Percentiles rank a stretch among this genome's conserved stretches.
These are phyloP conservation scores for Xestia c-nigrum DNA, from an alignment of 2,888 invertebrate species.

Conservation along the genomic window DNA sequence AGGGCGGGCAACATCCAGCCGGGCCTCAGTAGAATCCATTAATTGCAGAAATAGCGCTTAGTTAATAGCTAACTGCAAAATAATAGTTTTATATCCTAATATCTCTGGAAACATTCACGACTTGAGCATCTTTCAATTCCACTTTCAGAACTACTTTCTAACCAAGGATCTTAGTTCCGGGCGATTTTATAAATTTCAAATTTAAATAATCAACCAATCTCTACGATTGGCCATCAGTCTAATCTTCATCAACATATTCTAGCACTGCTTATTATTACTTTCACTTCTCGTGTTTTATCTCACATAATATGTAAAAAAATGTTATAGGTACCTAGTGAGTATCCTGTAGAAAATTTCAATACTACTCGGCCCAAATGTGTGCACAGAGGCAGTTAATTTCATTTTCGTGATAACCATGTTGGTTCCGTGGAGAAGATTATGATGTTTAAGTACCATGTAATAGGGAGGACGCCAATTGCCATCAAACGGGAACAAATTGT, in stretches of 20 bases:
- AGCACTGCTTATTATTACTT: slow-evolving; percentile 15
- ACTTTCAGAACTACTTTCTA: neutral
- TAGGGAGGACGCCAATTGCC: too few relatives aligned
- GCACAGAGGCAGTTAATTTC: neutral
- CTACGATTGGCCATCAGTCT: neutral
- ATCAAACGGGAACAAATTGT: neutral
- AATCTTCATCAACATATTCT: slow-evolving; percentile 23
- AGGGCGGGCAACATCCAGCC: too few relatives aligned
- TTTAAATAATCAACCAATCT: slow-evolving; percentile 19
- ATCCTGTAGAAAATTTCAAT: neutral
- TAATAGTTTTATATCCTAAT: too few relatives aligned
- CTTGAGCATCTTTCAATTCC: neutral
- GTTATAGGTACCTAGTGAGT: too few relatives aligned
- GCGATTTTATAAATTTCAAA: neutral
- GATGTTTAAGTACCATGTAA: neutral
- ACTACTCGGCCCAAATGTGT: neutral
- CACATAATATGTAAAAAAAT: neutral
- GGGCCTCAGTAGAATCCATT: too few relatives aligned
- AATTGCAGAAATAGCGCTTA: too few relatives aligned
- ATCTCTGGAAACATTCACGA: too few relatives aligned
- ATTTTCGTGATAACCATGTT: neutral
- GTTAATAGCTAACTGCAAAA: too few relatives aligned
- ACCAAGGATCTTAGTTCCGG: neutral
- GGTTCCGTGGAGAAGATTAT: neutral
- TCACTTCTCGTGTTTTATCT: slow-evolving; percentile 1